Conservation (phyloP, 2,797 vertebrate genomes). For the Mycteria americana region DNA sequence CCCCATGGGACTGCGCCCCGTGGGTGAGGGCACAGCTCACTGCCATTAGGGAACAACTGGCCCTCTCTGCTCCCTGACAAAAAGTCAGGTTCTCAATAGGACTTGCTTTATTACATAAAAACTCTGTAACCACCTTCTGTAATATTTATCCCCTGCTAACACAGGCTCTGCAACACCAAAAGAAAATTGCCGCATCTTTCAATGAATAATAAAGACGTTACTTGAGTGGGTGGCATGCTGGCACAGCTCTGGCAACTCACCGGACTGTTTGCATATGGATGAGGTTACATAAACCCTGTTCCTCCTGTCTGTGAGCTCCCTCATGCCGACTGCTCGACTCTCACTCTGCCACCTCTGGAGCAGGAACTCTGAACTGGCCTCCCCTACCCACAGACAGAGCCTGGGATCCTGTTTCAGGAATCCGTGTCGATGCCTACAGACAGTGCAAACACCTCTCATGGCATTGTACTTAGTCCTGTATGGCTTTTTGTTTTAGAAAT, state of each 20-base stretch:
- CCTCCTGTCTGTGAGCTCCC: not conserved
- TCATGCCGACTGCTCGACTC: not conserved
- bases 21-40: not conserved
- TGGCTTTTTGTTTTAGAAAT: not conserved
- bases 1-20: not conserved
- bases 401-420: not conserved
- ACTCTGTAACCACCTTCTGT: not conserved
- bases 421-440: not conserved
- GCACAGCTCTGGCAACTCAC: constrained; percentile 40
- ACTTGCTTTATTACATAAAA: not conserved
- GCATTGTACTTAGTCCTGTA: not conserved
- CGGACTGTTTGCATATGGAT: constrained; percentile 59
- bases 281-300: constrained; percentile 46
- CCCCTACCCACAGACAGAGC: not conserved
- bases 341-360: not conserved
- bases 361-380: not conserved
- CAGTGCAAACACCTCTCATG: not conserved
- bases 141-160: not conserved
- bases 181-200: constrained; percentile 31
- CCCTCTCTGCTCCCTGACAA: not conserved
- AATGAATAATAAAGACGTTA: constrained; percentile 50
- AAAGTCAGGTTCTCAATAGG: not conserved
- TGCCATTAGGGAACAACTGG: not conserved
- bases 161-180: constrained; percentile 3
- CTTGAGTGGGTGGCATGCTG: constrained; percentile 40